A percentile compares a stretch with the other conserved stretches of the same genome.
These are phyloP conservation scores for Oceanodroma leucorhoa DNA, from an alignment of 2,797 vertebrate species.

Conservation along the genomic window DNA sequence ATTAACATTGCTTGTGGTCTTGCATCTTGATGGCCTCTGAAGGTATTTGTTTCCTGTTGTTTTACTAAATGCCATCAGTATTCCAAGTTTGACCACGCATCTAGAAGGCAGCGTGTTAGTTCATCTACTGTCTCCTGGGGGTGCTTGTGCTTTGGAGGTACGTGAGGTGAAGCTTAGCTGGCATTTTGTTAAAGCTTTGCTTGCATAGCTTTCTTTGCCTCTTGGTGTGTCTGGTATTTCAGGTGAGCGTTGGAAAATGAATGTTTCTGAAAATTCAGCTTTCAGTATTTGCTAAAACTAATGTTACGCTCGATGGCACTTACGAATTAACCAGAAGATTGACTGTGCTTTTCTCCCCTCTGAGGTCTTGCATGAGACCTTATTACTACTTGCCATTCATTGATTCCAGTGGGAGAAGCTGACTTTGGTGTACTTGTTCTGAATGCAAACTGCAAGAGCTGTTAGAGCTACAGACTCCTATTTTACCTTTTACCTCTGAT, in stretches of 20 bases:
- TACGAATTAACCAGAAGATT: neutral
- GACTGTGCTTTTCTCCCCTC: neutral
- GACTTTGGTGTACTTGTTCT: neutral
- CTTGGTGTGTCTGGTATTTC: neutral
- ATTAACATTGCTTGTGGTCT: neutral
- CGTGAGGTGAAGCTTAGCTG: neutral
- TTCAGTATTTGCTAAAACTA: neutral
- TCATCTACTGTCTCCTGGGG: neutral
- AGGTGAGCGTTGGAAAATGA: neutral
- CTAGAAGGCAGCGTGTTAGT: neutral
- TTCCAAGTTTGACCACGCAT: fast-evolving
- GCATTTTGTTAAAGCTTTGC: neutral
- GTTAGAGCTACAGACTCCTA: neutral
- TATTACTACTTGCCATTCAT: neutral
- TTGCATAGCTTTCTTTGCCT: neutral
- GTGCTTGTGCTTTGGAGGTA: neutral
- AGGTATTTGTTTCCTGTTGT: neutral
- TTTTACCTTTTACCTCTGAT: neutral
- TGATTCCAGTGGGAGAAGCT: neutral
- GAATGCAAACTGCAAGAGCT: neutral
- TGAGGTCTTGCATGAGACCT: neutral
- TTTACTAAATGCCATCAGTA: neutral
- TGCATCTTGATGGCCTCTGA: neutral
- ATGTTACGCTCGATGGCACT: neutral
- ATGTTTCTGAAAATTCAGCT: neutral